A percentile compares a stretch with the other conserved stretches of the same genome.
phyloP scores from a whole-genome alignment of 2,113 vertebrate genomes.

The Anas platyrhynchos region DNA sequence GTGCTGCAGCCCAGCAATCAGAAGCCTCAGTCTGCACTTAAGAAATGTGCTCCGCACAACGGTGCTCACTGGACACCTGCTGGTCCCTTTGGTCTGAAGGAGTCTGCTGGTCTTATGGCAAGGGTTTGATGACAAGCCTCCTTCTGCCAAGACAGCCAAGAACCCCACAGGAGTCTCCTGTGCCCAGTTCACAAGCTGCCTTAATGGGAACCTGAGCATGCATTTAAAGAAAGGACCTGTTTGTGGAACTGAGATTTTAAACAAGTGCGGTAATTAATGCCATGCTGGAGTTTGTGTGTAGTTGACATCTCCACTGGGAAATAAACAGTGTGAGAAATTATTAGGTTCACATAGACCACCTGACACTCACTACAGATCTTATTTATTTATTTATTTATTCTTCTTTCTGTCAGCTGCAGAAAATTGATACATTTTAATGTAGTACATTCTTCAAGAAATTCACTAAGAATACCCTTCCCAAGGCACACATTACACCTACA shows the following conservation, averaged over 20 bases:
- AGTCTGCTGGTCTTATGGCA: neutral
- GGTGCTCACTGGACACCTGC: neutral
- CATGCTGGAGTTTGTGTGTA: neutral
- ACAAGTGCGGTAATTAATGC: neutral
- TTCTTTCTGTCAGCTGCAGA: neutral
- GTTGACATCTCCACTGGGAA: neutral
- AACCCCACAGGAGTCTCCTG: neutral
- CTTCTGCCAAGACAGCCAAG: neutral
- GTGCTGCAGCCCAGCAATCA: neutral
- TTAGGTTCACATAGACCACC: neutral
- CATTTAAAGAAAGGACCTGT: neutral
- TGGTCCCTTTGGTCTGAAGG: neutral
- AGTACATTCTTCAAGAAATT: neutral
- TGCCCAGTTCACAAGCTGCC: neutral
- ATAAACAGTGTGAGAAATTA: conserved; percentile 1
- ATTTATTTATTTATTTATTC: neutral
- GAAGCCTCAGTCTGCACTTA: neutral
- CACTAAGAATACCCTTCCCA: neutral
- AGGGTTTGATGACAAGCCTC: neutral
- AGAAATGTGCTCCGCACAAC: rapidly evolving
- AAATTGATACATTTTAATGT: conserved; percentile 1
- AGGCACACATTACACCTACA: neutral
- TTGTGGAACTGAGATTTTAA: neutral
- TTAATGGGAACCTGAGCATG: neutral
- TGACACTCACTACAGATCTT: neutral